A percentile compares a stretch with the other conserved stretches of the same genome.
Conservation (phyloP, 2,888 invertebrate genomes). For the Acronicta leporina region DNA sequence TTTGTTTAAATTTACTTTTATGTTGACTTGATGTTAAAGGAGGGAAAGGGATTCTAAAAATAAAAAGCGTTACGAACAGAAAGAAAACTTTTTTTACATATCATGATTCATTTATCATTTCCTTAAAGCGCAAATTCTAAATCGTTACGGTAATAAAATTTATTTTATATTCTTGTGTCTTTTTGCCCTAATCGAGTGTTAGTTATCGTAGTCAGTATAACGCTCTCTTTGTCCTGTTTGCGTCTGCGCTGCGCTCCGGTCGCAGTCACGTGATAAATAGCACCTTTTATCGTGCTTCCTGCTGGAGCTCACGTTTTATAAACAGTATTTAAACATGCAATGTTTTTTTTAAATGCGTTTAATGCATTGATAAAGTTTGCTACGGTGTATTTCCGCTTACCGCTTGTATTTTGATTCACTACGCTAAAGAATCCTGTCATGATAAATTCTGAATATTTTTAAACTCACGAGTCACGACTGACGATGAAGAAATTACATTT, state of each 20-base stretch:
- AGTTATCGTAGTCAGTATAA: constrained; percentile 20
- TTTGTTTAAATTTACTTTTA: too few relatives aligned
- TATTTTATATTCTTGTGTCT: constrained; percentile 11
- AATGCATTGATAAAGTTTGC: constrained; percentile 5
- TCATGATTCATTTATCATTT: too few relatives aligned
- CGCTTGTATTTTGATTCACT: constrained; percentile 2
- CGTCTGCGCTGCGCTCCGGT: neutral
- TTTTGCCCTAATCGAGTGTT: constrained; percentile 27
- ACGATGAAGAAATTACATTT: too few relatives aligned
- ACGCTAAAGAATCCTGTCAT: too few relatives aligned
- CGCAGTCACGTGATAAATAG: constrained; percentile 27
- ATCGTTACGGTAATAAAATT: neutral
- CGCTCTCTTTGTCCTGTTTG: constrained; percentile 27
- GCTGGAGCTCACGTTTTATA: constrained; percentile 26
- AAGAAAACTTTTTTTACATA: too few relatives aligned
- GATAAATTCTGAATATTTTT: too few relatives aligned
- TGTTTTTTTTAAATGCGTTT: constrained; percentile 14
- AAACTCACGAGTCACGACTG: too few relatives aligned
- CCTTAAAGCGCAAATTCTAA: neutral
- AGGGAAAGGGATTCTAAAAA: too few relatives aligned
- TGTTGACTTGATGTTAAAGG: too few relatives aligned
- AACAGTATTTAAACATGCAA: constrained; percentile 4
- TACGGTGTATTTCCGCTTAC: constrained; percentile 1
- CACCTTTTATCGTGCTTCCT: constrained; percentile 34
- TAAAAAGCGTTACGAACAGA: too few relatives aligned